Base-by-base conservation (phyloP, 2,888 invertebrate genomes). In the Rhagonycha lutea region DNA sequence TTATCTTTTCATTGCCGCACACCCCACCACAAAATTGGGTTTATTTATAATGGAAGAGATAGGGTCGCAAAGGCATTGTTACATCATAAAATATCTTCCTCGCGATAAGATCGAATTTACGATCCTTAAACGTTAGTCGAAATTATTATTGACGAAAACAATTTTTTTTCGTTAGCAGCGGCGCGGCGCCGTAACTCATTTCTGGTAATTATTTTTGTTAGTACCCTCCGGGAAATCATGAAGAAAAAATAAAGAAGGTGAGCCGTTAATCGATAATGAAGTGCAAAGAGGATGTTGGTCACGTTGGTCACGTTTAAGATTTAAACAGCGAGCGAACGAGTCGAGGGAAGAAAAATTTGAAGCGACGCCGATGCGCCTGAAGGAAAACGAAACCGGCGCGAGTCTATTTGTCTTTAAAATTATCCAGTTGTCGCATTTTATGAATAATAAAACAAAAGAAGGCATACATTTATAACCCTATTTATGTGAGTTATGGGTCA, bases 401-500 rank as follows among this genome's bases (percentile, higher is more conserved):
- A 65, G 69, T 61, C 70, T 65, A 73, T 73, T 70, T 65, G 76
- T 76, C 76, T 76, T 76, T 47, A 75, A 79, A 80, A 79, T 79
- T 80, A 80, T 80, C 78, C 78, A 79, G 77, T 79, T 77, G 77
- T 72, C 73, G 76, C 79, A 80, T 82, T 80, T 81, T 79, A 77
- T 79, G 81, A 81, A 81, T 82, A 81, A 82, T 82, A 82, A 82
- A 82, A 82, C 80, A 75, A 79, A 79, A 79, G 82, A 81, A 80
- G 80, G 79, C 79, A 80, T 80, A 80, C 80, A 78, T 80, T 81
- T 80, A 81, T 79, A 72, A 73, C 78, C 79, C 79, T 65, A 74
- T 77, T 78, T 70, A 74, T 73, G 80, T 80, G 80, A 82, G 76
- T 81, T 80, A 82, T 80, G 76, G 79, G 67, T 76, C 77, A 74